These are phyloP conservation scores for Cyanoderma ruficeps DNA, from an alignment of 2,113 vertebrate species.

Conservation along the genomic window DNA sequence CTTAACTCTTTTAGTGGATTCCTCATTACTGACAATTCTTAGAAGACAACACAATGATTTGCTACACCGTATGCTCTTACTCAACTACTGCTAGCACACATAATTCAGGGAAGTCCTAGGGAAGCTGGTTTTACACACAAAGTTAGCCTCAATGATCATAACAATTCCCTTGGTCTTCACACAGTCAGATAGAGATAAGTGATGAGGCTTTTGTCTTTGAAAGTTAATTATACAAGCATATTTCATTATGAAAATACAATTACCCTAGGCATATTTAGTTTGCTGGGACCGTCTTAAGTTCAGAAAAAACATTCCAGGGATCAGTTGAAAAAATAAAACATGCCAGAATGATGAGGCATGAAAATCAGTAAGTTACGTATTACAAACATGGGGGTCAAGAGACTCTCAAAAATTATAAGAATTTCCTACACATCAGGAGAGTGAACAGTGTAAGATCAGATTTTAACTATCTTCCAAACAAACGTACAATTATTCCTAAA, in stretches of 20 bases:
- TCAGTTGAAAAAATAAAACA: neutral
- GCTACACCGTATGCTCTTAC: neutral
- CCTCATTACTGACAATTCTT: neutral
- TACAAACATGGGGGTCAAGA: neutral
- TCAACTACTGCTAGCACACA: neutral
- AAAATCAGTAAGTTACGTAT: neutral
- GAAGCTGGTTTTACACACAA: neutral
- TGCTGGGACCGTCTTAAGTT: neutral
- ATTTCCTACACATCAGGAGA: neutral
- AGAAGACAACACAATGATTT: neutral
- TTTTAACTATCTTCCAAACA: neutral
- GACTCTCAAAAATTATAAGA: neutral
- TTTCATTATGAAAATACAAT: neutral
- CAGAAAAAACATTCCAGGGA: neutral
- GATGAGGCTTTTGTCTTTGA: neutral
- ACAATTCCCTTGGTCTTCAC: neutral
- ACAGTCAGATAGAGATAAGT: neutral
- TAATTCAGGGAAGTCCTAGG: neutral
- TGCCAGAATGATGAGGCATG: neutral
- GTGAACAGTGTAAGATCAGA: neutral
- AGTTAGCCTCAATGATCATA: neutral
- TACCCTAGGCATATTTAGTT: neutral
- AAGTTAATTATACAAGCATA: neutral
- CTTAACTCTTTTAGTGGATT: neutral
- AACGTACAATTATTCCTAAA: neutral